These are phyloP conservation scores for Anguilla rostrata DNA, from an alignment of 2,113 vertebrate genomes.

Conservation along the genomic window DNA sequence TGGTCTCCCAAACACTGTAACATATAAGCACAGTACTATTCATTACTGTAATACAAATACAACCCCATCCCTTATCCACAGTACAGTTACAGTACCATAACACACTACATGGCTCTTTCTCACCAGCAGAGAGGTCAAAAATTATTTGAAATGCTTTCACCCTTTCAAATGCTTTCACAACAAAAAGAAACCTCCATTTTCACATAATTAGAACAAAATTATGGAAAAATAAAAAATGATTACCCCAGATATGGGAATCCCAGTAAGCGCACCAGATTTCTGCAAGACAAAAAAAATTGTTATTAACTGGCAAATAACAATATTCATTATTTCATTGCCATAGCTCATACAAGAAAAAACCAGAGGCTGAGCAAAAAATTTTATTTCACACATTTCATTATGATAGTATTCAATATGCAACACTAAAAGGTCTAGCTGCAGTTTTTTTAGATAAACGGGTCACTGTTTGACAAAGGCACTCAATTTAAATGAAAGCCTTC, in stretches of 20 bases:
- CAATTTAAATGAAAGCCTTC: not conserved
- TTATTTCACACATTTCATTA: not conserved
- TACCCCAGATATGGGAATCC: conserved; percentile 96
- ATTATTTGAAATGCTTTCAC: too few relatives aligned
- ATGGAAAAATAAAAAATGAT: conserved; percentile 46
- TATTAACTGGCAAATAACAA: not conserved
- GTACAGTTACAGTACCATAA: not conserved
- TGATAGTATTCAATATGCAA: not conserved
- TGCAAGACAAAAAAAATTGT: conserved; percentile 48
- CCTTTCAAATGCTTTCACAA: too few relatives aligned
- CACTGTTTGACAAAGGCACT: not conserved
- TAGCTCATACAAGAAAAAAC: not conserved
- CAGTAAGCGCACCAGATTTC: conserved; percentile 84
- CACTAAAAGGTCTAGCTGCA: not conserved
- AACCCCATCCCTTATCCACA: not conserved
- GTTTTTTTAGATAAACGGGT: not conserved
- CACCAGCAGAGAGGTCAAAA: too few relatives aligned
- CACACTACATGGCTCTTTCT: not conserved
- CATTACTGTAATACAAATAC: not conserved
- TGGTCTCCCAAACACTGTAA: conserved; percentile 97
- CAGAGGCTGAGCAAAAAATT: not conserved
- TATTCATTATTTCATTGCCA: not conserved
- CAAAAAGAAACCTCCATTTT: too few relatives aligned
- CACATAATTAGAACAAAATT: too few relatives aligned
- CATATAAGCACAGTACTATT: conserved; percentile 12